Evolutionary conservation across 2,888 invertebrate genomes (phyloP), one percentile per base, ranked within the genome.

Genomic region (Mongoloraphidia duomilia): DNA sequence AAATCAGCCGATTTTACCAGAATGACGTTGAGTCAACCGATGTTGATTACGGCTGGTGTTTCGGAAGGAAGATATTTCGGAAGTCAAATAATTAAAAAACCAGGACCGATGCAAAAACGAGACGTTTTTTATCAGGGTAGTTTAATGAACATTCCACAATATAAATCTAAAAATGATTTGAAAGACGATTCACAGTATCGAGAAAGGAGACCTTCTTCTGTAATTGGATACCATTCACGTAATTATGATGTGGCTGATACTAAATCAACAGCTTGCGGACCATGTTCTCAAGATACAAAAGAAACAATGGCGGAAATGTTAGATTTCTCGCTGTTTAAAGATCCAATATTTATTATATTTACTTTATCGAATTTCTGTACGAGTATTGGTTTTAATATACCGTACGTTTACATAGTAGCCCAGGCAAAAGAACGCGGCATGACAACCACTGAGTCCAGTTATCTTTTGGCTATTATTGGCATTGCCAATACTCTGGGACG

Each of bases 291-390:
- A 44, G 84, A 85, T 64, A 80, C 82, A 9, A 76, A 76, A 60
- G 79, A 82, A 55, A 82, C 83, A 2, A 68, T 88, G 51, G 71
- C 74, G 44, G 80, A 84, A 68, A 91, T 94, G 88, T 75, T 95
- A 60, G 89, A 94, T 63, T 74, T 94, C 55, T 77, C 82, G 1
- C 73, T 98, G 44, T 75, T 97, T 50, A 78, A 79, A 58, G 89
- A 94, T 67, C 79, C 83, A 34, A 74, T 94, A 54, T 97, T 95
- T 66, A 72, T 96, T 54, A 70, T 96, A 52, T 97, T 96, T 66
- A 81, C 85, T 11, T 59, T 91, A 48, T 96, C 96, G 38, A 98
- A 98, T 69, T 92, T 98, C 65, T 82, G 89, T 63, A 93, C 93
- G 41, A 94, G 91, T 63, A 83, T 95, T 62, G 94, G 94, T 52